These are phyloP conservation scores for Leptothorax acervorum DNA, from an alignment of 2,888 invertebrate genomes.

Conservation along the genomic window DNA sequence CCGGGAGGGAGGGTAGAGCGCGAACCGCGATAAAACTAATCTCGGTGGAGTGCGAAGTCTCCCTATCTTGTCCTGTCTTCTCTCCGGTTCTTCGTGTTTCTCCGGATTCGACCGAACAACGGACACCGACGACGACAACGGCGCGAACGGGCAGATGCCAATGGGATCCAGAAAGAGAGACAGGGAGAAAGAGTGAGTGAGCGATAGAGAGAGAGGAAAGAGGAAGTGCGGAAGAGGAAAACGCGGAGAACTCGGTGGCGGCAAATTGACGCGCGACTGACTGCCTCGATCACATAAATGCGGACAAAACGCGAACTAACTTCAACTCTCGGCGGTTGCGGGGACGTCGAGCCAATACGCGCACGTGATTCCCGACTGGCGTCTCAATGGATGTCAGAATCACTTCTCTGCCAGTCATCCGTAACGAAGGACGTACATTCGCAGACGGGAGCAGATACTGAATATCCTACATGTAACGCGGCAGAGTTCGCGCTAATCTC, in stretches of 20 bases:
- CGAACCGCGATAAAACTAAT: constrained; percentile 77
- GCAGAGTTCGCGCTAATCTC: constrained; percentile 59
- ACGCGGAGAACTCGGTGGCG: constrained; percentile 41
- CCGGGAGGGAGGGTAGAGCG: constrained; percentile 44
- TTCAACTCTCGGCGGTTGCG: constrained; percentile 46
- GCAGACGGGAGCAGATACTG: constrained; percentile 58
- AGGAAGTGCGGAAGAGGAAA: neutral
- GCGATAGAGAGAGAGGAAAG: too few relatives aligned
- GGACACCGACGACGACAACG: constrained; percentile 35
- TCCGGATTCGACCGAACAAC: constrained; percentile 35
- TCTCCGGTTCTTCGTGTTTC: constrained; percentile 47
- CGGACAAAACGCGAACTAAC: constrained; percentile 63
- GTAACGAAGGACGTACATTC: constrained; percentile 59
- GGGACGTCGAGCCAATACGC: constrained; percentile 56
- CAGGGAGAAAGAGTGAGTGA: neutral
- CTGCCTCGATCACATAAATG: constrained; percentile 59
- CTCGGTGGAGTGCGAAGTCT: constrained; percentile 62
- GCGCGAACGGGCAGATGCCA: constrained; percentile 32
- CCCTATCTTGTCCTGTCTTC: constrained; percentile 54
- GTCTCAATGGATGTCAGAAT: constrained; percentile 63
- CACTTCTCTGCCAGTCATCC: constrained; percentile 63
- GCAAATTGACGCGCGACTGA: constrained; percentile 59
- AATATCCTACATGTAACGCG: constrained; percentile 48
- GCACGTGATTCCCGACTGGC: constrained; percentile 58
- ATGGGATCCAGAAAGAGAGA: constrained; percentile 1